A percentile compares a stretch with the other conserved stretches of the same genome.
These are phyloP conservation scores for Panopea generosa DNA, from an alignment of 2,888 invertebrate species.

Conservation along the genomic window DNA sequence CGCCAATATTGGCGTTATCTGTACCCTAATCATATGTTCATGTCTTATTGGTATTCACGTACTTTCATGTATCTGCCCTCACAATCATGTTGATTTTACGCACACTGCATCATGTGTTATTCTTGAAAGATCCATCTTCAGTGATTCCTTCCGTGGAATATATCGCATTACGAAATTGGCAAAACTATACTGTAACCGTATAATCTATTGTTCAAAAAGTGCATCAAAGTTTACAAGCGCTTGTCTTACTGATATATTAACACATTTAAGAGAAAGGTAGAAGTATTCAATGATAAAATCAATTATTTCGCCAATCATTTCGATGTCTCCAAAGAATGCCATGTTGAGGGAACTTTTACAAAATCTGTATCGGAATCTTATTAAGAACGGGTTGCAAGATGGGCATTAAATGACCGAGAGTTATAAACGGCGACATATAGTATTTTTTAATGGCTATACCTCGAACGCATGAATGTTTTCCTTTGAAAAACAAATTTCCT, in stretches of 20 bases:
- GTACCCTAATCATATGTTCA: constrained; percentile 7
- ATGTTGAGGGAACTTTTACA: constrained; percentile 17
- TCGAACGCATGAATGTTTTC: constrained; percentile 9
- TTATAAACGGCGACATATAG: constrained; percentile 8
- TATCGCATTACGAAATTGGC: constrained; percentile 13
- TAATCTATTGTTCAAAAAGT: neutral
- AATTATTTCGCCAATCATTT: neutral
- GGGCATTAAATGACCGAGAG: constrained; percentile 17
- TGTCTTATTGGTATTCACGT: constrained; percentile 14
- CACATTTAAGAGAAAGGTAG: neutral
- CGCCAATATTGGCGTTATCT: constrained; percentile 15
- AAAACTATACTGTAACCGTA: neutral
- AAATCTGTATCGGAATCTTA: constrained; percentile 11
- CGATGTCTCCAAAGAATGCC: constrained; percentile 2
- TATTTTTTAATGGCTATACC: neutral
- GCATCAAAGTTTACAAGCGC: constrained; percentile 4
- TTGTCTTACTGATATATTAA: neutral
- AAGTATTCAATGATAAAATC: constrained; percentile 10
- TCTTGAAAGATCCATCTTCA: neutral
- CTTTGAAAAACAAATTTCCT: constrained; percentile 7
- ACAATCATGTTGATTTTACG: constrained; percentile 8
- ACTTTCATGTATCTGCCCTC: constrained; percentile 12
- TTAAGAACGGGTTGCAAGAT: neutral
- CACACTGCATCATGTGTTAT: constrained; percentile 17
- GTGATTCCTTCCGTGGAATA: neutral